phyloP scores from a whole-genome alignment of 2,797 vertebrate species.

The Halcyon chelicuti region DNA sequence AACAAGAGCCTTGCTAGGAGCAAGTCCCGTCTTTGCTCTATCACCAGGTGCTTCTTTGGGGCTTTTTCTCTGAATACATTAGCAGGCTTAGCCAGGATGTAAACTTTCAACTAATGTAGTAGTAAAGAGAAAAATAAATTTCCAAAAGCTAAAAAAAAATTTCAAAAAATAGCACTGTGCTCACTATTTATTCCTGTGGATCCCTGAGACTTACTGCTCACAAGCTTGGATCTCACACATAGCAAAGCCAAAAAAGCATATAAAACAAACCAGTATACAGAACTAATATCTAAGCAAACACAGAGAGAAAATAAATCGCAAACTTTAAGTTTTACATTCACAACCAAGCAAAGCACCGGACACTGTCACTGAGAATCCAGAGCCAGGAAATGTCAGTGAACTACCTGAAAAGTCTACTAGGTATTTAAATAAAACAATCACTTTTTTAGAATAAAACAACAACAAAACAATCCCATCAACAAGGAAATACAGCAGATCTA shows the following conservation, averaged over 20 bases:
- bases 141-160: neutral
- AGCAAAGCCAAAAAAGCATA: neutral
- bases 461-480: neutral
- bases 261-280: neutral
- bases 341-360: neutral
- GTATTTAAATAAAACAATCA: neutral
- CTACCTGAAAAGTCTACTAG: neutral
- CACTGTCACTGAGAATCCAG: neutral
- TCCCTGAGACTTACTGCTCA: neutral
- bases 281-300: neutral
- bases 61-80: neutral
- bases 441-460: neutral
- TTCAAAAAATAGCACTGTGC: neutral
- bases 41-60: neutral
- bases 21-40: neutral
- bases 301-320: neutral
- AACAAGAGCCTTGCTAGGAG: neutral
- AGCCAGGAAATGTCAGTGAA: neutral
- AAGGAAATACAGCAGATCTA: neutral
- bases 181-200: neutral
- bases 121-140: neutral
- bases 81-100: neutral
- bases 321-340: neutral
- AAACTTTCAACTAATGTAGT: neutral
- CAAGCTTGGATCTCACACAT: neutral